phyloP scores from a whole-genome alignment of 1,140 invertebrate genomes.

The Aphelinus certus region DNA sequence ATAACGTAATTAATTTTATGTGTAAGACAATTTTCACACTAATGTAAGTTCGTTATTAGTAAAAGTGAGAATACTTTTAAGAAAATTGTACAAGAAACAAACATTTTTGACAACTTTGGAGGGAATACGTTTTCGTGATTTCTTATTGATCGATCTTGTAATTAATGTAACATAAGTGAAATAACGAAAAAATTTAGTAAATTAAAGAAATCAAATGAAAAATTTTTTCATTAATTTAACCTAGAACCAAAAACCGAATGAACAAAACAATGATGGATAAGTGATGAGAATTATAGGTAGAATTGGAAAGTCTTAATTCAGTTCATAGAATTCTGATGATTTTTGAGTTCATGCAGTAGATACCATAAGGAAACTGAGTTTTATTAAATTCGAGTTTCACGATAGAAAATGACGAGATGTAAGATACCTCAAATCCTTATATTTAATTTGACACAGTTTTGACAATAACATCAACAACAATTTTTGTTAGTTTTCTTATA shows the following conservation, averaged over 20 bases:
- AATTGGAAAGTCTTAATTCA: too few species aligned
- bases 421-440: conserved; percentile 59
- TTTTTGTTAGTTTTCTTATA: conserved; percentile 48
- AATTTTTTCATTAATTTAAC: conserved; percentile 19
- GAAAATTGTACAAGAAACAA: conserved; percentile 24
- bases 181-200: conserved; percentile 33
- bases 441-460: conserved; percentile 63
- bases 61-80: conserved; percentile 30
- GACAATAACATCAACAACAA: conserved; percentile 62
- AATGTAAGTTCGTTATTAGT: conserved; percentile 27
- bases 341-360: too few species aligned
- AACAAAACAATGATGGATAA: conserved; percentile 10
- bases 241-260: not conserved
- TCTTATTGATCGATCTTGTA: conserved; percentile 48
- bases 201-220: conserved; percentile 43
- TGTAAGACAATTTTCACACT: conserved; percentile 28
- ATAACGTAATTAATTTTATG: conserved; percentile 21
- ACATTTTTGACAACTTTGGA: conserved; percentile 16
- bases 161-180: conserved; percentile 57
- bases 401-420: conserved; percentile 15
- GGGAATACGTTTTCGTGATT: conserved; percentile 23
- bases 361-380: too few species aligned
- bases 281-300: too few species aligned
- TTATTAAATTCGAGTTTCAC: not conserved
- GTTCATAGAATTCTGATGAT: too few species aligned